Evolutionary conservation across 2,113 vertebrate genomes (phyloP), one percentile per base, ranked within the genome.

Genomic region (Vulpes vulpes): DNA sequence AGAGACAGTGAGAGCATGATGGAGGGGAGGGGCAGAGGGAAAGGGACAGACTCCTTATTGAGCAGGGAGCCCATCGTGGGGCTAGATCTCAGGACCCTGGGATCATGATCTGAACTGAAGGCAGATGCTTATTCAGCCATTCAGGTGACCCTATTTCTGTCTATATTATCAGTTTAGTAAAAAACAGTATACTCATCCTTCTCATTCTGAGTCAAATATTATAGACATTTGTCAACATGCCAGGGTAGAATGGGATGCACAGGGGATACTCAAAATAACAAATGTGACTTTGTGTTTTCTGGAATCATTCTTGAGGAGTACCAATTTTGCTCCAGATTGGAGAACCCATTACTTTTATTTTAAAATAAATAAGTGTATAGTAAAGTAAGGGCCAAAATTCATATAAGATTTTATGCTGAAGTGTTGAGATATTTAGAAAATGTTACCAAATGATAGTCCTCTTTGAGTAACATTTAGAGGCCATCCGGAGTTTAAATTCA

Each of bases 371-470:
- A 49, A 10, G 19, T 53, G 3, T 69, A 59, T 19, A 19, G 10
- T 88, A n/a, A 22, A 27, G 2, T n/a, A 30, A 30, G 15, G 22
- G 43, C 35, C 17, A 64, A 79, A 89, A 84, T 64, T 84, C 19
- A 53, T 57, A 30, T 49, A 55, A 79, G 15, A 55, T 94, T 94
- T 85, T 90, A 79, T 85, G 19, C 60, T 76, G 22, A 53, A 60
- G 35, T 80, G 20, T 78, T 69, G 27, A 67, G 19, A 96, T 71
- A 86, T 49, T 53, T 64, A 84, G 71, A 84, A 90, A 90, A 86
- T 62, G 9, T 79, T 55, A 64, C 38, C 59, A 5, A 4, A 57
- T 57, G n/a, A 27, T 60, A 49, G 62, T 79, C 5, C 22, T 57
- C 11, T 79, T 55, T 57, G 43, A 32, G 11, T n/a, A 85, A 90